Evolutionary conservation across 2,888 invertebrate species (phyloP), one percentile per base, ranked within the genome.

Genomic region (Calameuta pallipes): DNA sequence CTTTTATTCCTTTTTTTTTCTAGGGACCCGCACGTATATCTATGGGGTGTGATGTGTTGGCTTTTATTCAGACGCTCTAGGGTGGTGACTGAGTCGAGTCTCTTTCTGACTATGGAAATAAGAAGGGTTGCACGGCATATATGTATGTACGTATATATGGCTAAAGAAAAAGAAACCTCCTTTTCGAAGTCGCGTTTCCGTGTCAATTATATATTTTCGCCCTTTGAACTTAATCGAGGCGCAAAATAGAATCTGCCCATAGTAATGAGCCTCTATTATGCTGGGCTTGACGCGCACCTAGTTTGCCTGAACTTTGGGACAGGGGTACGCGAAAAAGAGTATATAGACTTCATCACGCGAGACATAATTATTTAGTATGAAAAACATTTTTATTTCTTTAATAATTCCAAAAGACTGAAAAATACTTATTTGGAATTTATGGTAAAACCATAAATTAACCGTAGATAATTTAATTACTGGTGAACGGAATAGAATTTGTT

Each of bases 161-260:
- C 23, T 23, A 23, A 23, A 41, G 15, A 41, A 56, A 56, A 41
- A 41, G 9, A 56, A 56, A 23, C 23, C 6, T 23, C 56, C 23
- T 9, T 56, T 9, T 23, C 56, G 23, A 56, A 56, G 56, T 56
- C 56, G 56, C 56, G 23, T 56, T 76, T 80, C 77, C 76, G 83
- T 83, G 86, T 86, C 87, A 88, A 88, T 89, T 89, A 36, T 74
- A 56, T 56, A 88, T 87, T 87, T 87, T 85, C 80, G 84, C 84
- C 85, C 87, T 88, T 86, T 85, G 75, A 80, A 81, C 81, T 23
- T 81, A 79, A 34, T 36, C 71, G 37, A 69, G 77, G 73, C 74
- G 76, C 78, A 75, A 76, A 79, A 80, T 82, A 84, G 84, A 81
- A 81, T 85, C 82, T 83, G 83, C 81, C 80, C 82, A 81, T 82